Evolutionary conservation across 2,797 vertebrate genomes (phyloP).

Genomic region (Sebastes oblongus): DNA sequence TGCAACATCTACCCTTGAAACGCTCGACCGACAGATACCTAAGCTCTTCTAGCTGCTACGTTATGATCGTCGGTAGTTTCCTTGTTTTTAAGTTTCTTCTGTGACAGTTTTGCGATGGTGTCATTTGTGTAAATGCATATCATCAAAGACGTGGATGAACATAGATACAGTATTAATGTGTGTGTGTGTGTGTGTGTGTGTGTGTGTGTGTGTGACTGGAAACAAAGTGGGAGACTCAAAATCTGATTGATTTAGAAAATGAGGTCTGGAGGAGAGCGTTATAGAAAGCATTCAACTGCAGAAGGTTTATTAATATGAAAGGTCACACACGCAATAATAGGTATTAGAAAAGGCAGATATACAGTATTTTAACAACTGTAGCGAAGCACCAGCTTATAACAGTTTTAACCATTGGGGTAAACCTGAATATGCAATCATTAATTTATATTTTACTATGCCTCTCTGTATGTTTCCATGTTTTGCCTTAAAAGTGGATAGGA

Average conservation of each 20-base stretch:
- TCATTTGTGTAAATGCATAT: slow-evolving; percentile 4
- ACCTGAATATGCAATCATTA: slow-evolving; percentile 67
- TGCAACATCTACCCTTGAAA: slow-evolving; percentile 7
- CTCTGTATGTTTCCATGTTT: slow-evolving; percentile 46
- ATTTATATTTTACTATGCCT: slow-evolving; percentile 70
- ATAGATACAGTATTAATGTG: slow-evolving; percentile 17
- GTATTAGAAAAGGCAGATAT: slow-evolving; percentile 1
- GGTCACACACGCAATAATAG: slow-evolving; percentile 43
- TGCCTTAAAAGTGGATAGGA: slow-evolving; percentile 63
- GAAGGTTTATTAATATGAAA: slow-evolving; percentile 4
- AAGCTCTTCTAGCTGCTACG: slow-evolving; percentile 49
- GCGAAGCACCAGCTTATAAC: slow-evolving; percentile 22
- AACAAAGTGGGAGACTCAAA: not conserved
- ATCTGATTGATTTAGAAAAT: not conserved
- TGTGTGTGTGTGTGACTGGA: not conserved
- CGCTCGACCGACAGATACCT: not conserved
- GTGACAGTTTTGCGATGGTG: not conserved
- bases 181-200: not conserved
- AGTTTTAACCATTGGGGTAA: slow-evolving; percentile 33
- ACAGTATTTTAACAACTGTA: slow-evolving; percentile 40
- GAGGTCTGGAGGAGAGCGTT: not conserved
- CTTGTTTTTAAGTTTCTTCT: slow-evolving; percentile 3
- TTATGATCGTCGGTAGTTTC: slow-evolving; percentile 2
- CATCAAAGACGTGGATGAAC: not conserved
- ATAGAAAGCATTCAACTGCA: not conserved